Evolutionary conservation across 1,140 invertebrate genomes (phyloP).

Genomic region (Oppia nitens): DNA sequence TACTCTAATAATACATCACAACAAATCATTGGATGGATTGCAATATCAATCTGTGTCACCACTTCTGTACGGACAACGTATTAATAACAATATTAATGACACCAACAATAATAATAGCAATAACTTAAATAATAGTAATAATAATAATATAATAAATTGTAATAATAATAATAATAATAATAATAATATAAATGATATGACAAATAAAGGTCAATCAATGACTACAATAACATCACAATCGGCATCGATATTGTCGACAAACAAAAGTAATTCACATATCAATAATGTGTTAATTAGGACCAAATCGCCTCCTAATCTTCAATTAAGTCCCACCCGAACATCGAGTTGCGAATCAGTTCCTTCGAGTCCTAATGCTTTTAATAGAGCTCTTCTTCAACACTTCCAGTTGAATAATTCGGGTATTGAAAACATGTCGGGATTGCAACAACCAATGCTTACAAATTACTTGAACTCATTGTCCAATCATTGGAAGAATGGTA

Average conservation of each 20-base stretch:
- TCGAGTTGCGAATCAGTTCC: not conserved
- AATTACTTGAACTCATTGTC: slow-evolving; percentile 9
- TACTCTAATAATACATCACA: slow-evolving; percentile 27
- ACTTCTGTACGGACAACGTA: slow-evolving; percentile 19
- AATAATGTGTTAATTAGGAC: not conserved
- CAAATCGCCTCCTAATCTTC: not conserved
- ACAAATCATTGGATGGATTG: slow-evolving; percentile 14
- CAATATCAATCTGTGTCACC: slow-evolving; percentile 16
- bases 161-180: too few species aligned
- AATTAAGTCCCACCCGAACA: not conserved
- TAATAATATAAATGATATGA: not conserved
- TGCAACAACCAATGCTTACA: slow-evolving; percentile 11
- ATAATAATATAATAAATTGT: not conserved
- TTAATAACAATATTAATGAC: not conserved
- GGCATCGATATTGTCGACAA: not conserved
- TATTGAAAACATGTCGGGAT: not conserved
- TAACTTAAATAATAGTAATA: slow-evolving; percentile 4
- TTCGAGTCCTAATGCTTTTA: not conserved
- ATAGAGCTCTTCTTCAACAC: not conserved
- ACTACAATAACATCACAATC: not conserved
- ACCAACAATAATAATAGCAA: slow-evolving; percentile 2
- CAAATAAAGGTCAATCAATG: not conserved
- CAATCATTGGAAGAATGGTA: not conserved
- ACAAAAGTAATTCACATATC: not conserved
- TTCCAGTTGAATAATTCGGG: not conserved